Evolutionary conservation across 2,888 invertebrate genomes (phyloP).

Genomic region (Ectropis crepuscularia): DNA sequence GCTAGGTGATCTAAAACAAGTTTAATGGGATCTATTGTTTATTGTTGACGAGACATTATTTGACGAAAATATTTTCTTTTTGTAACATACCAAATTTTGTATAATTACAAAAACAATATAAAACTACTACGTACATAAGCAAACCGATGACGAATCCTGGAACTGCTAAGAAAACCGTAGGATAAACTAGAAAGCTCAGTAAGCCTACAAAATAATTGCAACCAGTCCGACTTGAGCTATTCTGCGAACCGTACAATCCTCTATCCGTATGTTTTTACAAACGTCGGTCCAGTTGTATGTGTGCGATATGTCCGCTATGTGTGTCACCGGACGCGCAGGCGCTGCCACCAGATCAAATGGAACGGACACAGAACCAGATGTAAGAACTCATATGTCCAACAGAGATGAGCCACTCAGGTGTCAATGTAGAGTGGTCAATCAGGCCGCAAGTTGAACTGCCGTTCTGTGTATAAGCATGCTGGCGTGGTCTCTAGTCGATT

Average conservation of each 20-base stretch:
- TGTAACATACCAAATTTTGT: no score
- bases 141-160: slow-evolving; percentile 2
- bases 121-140: not conserved
- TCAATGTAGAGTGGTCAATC: slow-evolving; percentile 31
- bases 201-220: slow-evolving; percentile 24
- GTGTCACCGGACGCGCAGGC: slow-evolving; percentile 78
- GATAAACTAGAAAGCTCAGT: slow-evolving; percentile 7
- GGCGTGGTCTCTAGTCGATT: slow-evolving; percentile 33
- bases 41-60: no score
- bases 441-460: slow-evolving; percentile 27
- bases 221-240: slow-evolving; percentile 25
- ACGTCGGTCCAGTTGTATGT: slow-evolving; percentile 70
- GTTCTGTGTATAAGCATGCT: slow-evolving; percentile 37
- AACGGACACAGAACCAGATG: slow-evolving; percentile 72
- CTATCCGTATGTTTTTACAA: slow-evolving; percentile 75
- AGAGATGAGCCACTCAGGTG: slow-evolving; percentile 18
- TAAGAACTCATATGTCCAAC: slow-evolving; percentile 35
- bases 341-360: slow-evolving; percentile 72
- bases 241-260: slow-evolving; percentile 49
- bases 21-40: no score
- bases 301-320: slow-evolving; percentile 83
- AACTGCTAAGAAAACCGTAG: not conserved
- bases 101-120: no score
- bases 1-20: no score
- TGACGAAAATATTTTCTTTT: no score